Base-by-base conservation (phyloP, 2,888 invertebrate genomes). In the Adelphocoris suturalis region DNA sequence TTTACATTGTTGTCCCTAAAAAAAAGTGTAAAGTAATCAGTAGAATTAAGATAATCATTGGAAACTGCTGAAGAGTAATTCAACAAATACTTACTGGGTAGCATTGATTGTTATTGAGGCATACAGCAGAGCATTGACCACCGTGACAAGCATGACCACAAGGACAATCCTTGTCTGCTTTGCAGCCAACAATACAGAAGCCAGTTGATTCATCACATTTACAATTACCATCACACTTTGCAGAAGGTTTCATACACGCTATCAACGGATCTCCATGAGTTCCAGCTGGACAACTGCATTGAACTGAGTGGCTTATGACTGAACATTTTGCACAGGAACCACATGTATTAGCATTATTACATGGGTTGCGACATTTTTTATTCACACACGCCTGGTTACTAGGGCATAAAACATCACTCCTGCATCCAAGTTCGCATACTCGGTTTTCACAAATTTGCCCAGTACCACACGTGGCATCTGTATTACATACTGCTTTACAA, bases 381-480 rank as follows among this genome's bases (percentile, higher is more conserved):
- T 96, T 96, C 76, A 97, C 94, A 93, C 98, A 98, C 16, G 97
- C 96, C 93, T 97, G 95, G 90, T 96, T 94, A 91, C 94, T 94
- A 12, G 95, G 94, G 93, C 98, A 98, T 16, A 96, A 95, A 78
- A 96, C 95, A 93, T 98, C 98, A 92, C 96, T 97, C 90, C 98
- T 95, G 93, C 98, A 98, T 80, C 98, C 98, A 92, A 96, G 95
- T 93, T 97, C 96, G 93, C 98, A 98, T 91, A 98, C 94, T 92
- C 97, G 95, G 92, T 97, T 97, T 93, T 97, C 97, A 92, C 98
- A 98, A 92, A 98, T 97, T 93, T 97, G 97, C 91, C 97, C 96
- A 16, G 95, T 94, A 27, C 95, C 95, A 92, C 98, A 98, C 90
- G 96, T 96, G 16, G 96, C 95, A 93, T 98, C 98, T 87, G 96